Evolutionary conservation across 2,113 vertebrate species (phyloP), one percentile per base, ranked within the genome.

Genomic region (Lophochroa leadbeateri): DNA sequence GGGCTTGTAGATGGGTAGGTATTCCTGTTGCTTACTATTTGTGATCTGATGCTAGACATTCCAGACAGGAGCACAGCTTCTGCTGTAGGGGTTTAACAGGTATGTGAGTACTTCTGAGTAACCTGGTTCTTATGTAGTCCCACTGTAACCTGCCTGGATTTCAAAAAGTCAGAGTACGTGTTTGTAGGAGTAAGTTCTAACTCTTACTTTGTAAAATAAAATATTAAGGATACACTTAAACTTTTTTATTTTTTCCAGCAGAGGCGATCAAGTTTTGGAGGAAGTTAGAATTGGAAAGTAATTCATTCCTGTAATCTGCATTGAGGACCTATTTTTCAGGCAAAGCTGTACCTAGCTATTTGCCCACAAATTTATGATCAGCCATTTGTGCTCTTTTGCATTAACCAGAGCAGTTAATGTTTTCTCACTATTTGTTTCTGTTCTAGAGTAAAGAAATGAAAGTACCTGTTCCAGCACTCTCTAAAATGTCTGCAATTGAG

Each of bases 1-100:
- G 99, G 99, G 76, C 99, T 99, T 90, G 99, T 99, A 92, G 99
- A 99, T 19, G 99, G 99, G 99, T 99, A 97, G 97, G 98, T 68
- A 74, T 80, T 88, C 20, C 52, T 71, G 31, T 76, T 85, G 43
- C 41, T 90, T 67, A 46, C 12, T 74, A 35, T 80, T 60, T 81
- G 27, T 53, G 24, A 29, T 87, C 37, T 89, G 41, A n/a, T 29
- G 31, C 31, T 79, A 35, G 52, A 25, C 6, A 0, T 75, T 80
- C 19, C 0, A 82, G 44, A 44, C 3, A 28, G 77, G 35, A 95
- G 21, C 47, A 71, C 35, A 69, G 8, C 35, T 78, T 87, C n/a
- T 85, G 35, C 39, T 84, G 10, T 55, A 80, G 52, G 24, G 17
- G 6, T 53, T 65, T 50, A 24, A 33, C 25, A 61, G 53, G n/a